These are phyloP conservation scores for Dipodomys stephensi DNA, from an alignment of 2,113 vertebrate species.

Conservation along the genomic window DNA sequence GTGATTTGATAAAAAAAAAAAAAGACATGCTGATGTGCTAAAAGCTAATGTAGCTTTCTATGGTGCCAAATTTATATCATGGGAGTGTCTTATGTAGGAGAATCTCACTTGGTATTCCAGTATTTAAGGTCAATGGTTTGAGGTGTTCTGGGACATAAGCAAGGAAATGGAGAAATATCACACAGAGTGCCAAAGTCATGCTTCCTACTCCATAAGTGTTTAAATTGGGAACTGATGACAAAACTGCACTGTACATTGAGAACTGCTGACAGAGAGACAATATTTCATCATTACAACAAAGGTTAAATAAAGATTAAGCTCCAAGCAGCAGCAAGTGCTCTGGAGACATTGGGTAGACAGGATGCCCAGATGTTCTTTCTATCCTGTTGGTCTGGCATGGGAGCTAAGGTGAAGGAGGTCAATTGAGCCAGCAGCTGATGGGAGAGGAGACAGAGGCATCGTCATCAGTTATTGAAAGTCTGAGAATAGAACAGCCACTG, in stretches of 20 bases:
- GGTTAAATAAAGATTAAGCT: constrained; percentile 77
- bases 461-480: constrained; percentile 33
- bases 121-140: background rate
- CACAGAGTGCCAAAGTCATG: background rate
- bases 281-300: constrained; percentile 63
- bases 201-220: background rate
- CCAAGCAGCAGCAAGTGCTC: constrained; percentile 20
- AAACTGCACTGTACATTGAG: constrained; percentile 10
- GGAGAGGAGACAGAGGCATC: background rate
- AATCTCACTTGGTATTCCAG: background rate
- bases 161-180: background rate
- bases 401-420: constrained; percentile 53
- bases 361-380: constrained; percentile 67
- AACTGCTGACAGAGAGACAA: constrained; percentile 50
- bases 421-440: background rate
- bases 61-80: background rate
- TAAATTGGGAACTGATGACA: constrained; percentile 35
- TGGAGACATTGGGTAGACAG: constrained; percentile 47
- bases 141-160: background rate
- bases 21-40: background rate
- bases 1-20: background rate
- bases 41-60: constrained; percentile 4
- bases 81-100: background rate
- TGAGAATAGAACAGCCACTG: background rate
- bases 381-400: background rate